Base-by-base conservation (phyloP, 2,888 invertebrate genomes). In the Anticlea derivata region DNA sequence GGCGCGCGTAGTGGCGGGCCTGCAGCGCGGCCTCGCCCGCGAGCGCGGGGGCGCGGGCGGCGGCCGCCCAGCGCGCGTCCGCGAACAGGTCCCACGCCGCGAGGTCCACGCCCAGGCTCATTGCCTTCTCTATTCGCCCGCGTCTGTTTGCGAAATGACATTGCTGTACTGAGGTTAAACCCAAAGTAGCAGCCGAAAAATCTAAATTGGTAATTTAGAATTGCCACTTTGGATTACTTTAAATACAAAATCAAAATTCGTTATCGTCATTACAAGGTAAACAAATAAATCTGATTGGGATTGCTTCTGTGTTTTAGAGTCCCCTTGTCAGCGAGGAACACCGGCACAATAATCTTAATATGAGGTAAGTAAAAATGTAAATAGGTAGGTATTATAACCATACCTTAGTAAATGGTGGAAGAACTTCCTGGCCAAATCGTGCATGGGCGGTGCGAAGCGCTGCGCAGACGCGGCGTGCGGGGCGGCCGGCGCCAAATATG, bases 21-120 rank as follows among this genome's bases (percentile, higher is more conserved):
- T 95, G 94, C 24, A 93, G 91, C 61, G 93, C 92, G 1, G 96
- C 95, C 56, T 95, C 95, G 1, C 87, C 91, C 0, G 94, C 94
- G 73, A 96, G 93, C 58, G 92, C 92, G 1, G 87, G 77, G 62
- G 93, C 93, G 1, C 92, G 89, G 24, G 92, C 83, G 41, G 92
- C 86, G n/a, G 96, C 95, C 30, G 94, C 93, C 83, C 94, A 95
- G 71, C 94, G 94, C 46, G 96, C 92, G 85, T 97, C 97, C 93
- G 95, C 94, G 75, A 96, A 97, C 52, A 97, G 91, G 83, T 98
- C 97, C 78, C 96, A 95, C 71, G 96, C 96, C 41, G 94, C 93
- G 58, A 97, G 92, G 78, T 97, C 97, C 61, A 97, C 95, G 0
- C 96, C 97, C 51, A 97, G 86, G 49, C 96, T 93, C 69, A 97